Evolutionary conservation across 37 sponge, comb jelly and placozoan species (phyloP).

Genomic region (Spongilla lacustris): DNA sequence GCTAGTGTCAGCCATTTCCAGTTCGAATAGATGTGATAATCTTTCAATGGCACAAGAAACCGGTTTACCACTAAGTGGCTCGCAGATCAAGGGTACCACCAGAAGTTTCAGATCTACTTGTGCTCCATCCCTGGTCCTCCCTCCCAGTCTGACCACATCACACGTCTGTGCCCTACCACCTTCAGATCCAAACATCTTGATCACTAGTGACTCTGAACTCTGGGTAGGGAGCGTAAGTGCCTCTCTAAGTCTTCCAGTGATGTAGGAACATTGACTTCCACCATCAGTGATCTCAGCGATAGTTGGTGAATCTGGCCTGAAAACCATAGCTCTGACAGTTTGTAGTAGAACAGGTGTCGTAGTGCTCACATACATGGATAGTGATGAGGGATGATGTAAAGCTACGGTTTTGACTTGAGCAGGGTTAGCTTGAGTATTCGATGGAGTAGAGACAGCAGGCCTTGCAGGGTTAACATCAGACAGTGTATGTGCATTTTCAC

Average conservation of each 20-base stretch:
- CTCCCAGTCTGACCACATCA: constrained; percentile 22
- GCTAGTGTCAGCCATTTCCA: constrained; percentile 23
- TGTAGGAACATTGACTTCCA: constrained; percentile 22
- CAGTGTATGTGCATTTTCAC: neutral
- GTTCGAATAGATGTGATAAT: constrained; percentile 6
- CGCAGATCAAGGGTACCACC: constrained; percentile 38
- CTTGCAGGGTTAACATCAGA: neutral
- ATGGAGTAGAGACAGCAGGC: neutral
- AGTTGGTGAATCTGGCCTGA: constrained; percentile 15
- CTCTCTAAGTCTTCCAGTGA: neutral
- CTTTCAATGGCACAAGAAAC: constrained; percentile 3
- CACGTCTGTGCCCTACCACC: neutral
- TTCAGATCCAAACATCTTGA: constrained; percentile 23
- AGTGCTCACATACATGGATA: constrained; percentile 3
- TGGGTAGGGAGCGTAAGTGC: neutral
- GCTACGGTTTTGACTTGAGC: constrained; percentile 3
- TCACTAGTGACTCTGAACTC: neutral
- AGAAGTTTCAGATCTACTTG: constrained; percentile 2
- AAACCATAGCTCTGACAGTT: constrained; percentile 16
- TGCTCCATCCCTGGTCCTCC: constrained; percentile 5
- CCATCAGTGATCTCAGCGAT: constrained; percentile 2
- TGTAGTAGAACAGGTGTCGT: constrained; percentile 8
- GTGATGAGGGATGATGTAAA: neutral
- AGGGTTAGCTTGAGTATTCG: neutral
- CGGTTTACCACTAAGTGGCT: constrained; percentile 19